Evolutionary conservation across 1,140 invertebrate species (phyloP).

Genomic region (Anastatus disparis): DNA sequence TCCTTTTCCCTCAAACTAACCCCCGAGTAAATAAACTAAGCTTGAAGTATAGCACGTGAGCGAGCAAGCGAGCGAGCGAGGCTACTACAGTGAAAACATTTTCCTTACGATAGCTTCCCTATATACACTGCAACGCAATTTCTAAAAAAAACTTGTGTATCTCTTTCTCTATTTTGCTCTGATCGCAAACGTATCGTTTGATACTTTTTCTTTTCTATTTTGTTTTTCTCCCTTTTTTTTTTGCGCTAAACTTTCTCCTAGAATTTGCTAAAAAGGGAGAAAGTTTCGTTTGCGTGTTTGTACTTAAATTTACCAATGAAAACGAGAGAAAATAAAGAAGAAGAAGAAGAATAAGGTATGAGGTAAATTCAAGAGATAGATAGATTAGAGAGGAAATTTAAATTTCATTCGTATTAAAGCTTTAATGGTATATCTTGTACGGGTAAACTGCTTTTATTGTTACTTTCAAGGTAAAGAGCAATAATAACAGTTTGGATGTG

Average conservation of each 20-base stretch:
- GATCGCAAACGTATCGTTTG: too few relatives aligned
- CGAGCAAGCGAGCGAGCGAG: background rate
- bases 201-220: background rate
- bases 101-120: slow-evolving; percentile 15
- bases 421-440: too few relatives aligned
- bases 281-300: background rate
- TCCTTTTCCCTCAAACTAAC: slow-evolving; percentile 28
- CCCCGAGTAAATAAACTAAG: slow-evolving; percentile 35
- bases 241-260: slow-evolving; percentile 7
- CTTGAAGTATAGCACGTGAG: background rate
- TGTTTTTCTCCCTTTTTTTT: background rate
- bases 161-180: too few relatives aligned
- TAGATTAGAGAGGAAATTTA: slow-evolving; percentile 14
- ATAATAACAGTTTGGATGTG: background rate
- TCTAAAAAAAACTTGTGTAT: too few relatives aligned
- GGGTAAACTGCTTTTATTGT: background rate
- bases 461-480: background rate
- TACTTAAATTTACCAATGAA: background rate
- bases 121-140: too few relatives aligned
- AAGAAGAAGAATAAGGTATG: background rate
- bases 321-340: slow-evolving; percentile 6
- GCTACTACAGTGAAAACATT: slow-evolving; percentile 32
- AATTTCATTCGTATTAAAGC: slow-evolving; percentile 11
- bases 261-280: slow-evolving; percentile 21
- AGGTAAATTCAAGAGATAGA: background rate